Percentiles rank a stretch among this genome's conserved stretches.
Evolutionary conservation across 2,797 vertebrate species (phyloP).

Genomic region (Intellagama lesueurii): DNA sequence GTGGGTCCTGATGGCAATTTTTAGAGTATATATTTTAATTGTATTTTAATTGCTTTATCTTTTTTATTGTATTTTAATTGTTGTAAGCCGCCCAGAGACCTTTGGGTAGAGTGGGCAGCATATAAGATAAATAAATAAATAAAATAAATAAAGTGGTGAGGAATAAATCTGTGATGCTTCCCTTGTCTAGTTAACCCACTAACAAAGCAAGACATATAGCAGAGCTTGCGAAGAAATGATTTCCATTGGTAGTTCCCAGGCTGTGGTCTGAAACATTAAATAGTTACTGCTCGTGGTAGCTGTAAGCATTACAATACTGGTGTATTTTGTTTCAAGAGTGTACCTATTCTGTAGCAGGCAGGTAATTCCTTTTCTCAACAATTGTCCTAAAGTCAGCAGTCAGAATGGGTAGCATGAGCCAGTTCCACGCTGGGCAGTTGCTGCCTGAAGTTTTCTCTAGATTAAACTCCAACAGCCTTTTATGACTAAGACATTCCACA

Average conservation of each 20-base stretch:
- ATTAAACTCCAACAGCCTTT: neutral
- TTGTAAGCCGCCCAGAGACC: no score
- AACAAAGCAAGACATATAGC: conserved; percentile 17
- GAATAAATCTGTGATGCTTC: conserved; percentile 27
- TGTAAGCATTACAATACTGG: conserved; percentile 16
- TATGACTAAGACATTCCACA: neutral
- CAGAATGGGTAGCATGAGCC: neutral
- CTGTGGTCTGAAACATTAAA: neutral
- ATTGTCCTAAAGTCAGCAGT: neutral
- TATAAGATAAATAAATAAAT: no score
- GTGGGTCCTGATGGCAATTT: no score
- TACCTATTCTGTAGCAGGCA: rapidly evolving
- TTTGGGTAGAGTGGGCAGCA: no score
- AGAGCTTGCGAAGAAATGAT: conserved; percentile 26
- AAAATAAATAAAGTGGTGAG: no score
- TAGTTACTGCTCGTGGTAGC: neutral
- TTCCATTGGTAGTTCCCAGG: neutral
- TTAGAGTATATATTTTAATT: no score
- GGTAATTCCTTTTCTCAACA: neutral
- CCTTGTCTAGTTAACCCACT: conserved; percentile 33
- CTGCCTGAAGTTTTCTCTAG: neutral
- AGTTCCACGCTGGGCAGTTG: neutral
- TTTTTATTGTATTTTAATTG: no score
- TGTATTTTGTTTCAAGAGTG: neutral
- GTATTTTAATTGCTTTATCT: no score